Evolutionary conservation across 2,888 invertebrate genomes (phyloP).

Genomic region (Cylloceria caligata): DNA sequence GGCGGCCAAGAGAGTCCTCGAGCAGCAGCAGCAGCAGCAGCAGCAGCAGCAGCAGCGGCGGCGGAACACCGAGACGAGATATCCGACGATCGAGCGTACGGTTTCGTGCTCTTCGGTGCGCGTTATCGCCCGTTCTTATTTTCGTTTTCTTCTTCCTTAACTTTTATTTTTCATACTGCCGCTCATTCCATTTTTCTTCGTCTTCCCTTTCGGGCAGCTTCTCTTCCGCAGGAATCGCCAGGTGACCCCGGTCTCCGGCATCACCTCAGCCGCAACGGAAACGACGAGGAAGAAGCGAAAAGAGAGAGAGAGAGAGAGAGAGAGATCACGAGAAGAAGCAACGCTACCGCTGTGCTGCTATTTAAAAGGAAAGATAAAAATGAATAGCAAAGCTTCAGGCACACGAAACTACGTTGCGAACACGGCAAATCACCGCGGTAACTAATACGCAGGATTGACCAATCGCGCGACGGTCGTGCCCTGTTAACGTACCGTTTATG

Average conservation of each 20-base stretch:
- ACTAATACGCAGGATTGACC: too few relatives aligned
- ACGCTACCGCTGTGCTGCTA: conserved; percentile 1
- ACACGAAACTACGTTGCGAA: too few relatives aligned
- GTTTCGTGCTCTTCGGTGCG: conserved; percentile 41
- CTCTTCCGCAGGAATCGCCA: conserved; percentile 30
- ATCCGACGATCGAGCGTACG: conserved; percentile 54
- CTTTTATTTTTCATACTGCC: conserved; percentile 1
- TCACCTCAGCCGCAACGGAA: neutral
- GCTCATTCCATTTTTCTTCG: conserved; percentile 40
- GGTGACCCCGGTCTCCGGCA: neutral
- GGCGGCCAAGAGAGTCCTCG: conserved; percentile 35
- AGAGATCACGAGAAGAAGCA: neutral
- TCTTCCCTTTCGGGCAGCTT: conserved; percentile 41
- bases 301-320: neutral
- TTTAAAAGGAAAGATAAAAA: conserved; percentile 49
- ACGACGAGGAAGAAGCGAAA: conserved; percentile 25
- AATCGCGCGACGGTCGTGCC: too few relatives aligned
- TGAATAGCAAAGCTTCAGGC: too few relatives aligned
- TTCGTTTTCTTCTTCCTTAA: neutral
- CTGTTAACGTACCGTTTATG: too few relatives aligned
- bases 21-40: conserved; percentile 43
- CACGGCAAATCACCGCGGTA: too few relatives aligned
- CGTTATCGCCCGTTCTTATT: conserved; percentile 20
- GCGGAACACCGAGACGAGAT: conserved; percentile 47
- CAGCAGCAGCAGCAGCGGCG: conserved; percentile 41